phyloP scores from a whole-genome alignment of 2,888 invertebrate species.

The Gerris lacustris region DNA sequence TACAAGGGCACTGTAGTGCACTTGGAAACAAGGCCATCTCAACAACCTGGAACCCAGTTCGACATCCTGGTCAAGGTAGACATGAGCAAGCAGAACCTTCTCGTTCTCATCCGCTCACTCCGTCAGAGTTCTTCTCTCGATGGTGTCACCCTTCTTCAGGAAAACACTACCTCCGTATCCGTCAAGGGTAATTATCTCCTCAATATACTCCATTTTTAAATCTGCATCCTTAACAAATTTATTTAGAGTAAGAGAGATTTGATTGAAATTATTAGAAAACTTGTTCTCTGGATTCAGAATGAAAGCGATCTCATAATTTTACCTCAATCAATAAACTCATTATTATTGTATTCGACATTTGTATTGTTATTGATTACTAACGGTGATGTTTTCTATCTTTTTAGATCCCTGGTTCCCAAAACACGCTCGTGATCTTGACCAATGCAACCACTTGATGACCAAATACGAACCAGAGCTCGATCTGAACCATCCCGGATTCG shows the following conservation, averaged over 20 bases:
- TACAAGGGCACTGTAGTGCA: slow-evolving; percentile 76
- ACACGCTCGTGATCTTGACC: slow-evolving; percentile 88
- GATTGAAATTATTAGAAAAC: too few relatives aligned
- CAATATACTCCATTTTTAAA: too few relatives aligned
- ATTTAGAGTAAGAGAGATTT: too few relatives aligned
- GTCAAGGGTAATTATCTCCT: slow-evolving; percentile 43
- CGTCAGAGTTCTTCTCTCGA: slow-evolving; percentile 71
- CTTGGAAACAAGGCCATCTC: slow-evolving; percentile 80
- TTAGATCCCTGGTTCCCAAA: slow-evolving; percentile 87
- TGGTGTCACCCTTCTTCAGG: slow-evolving; percentile 69
- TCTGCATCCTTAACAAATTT: too few relatives aligned
- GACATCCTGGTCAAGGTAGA: slow-evolving; percentile 80
- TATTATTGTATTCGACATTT: too few relatives aligned
- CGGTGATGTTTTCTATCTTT: too few relatives aligned
- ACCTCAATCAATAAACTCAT: too few relatives aligned
- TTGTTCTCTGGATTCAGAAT: too few relatives aligned
- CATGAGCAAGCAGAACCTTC: slow-evolving; percentile 64
- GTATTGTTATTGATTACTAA: too few relatives aligned
- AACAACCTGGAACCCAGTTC: slow-evolving; percentile 58
- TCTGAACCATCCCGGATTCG: slow-evolving; percentile 96
- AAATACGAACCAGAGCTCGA: slow-evolving; percentile 97
- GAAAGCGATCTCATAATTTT: too few relatives aligned
- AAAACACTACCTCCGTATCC: slow-evolving; percentile 55
- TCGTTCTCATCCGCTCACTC: slow-evolving; percentile 69
- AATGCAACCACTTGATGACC: slow-evolving; percentile 95